Evolutionary conservation across 2,113 vertebrate genomes (phyloP), one percentile per base, ranked within the genome.

Genomic region (Pedetes capensis): DNA sequence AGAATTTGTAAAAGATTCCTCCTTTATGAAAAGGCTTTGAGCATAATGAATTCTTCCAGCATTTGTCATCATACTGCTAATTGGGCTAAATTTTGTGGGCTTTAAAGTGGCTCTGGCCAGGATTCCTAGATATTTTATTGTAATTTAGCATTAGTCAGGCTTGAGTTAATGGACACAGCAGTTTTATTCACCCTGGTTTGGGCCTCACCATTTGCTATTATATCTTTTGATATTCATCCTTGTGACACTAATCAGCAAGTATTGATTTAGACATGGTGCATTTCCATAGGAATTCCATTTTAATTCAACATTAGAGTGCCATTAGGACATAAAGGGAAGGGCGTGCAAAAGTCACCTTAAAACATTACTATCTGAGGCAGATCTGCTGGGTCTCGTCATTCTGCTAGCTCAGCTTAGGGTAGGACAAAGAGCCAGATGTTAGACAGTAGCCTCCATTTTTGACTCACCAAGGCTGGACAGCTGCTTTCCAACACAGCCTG

Each of bases 191-290:
- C 89, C 96, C 57, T 59, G 87, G 83, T 96, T 97, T 97, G 94
- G 92, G 95, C 79, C 95, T 53, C 93, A n/a, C 59, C 57, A 79
- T 91, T n/a, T 87, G 53, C 91, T 96, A 89, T 95, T 97, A 87
- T 94, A 92, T 90, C 3, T 97, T 97, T 97, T 96, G 94, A 97
- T 98, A 97, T 98, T 97, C n/a, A 98, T 97, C 97, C 96, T 96
- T 55, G n/a, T 96, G 79, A 97, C 97, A 96, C 95, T 97, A 96
- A 97, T 98, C 95, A 78, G 95, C 63, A 83, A 84, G 85, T 98
- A 98, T 98, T 94, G 96, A 97, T 98, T 97, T 96, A 96, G 95
- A 95, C 89, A 95, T 96, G 96, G 87, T 64, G 90, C 63, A 91
- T 98, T 95, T 97, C 93, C 85, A 89, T 93, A 91, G 96, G 93